phyloP scores from a whole-genome alignment of 1,140 invertebrate genomes.

The Bombus sylvicola region DNA sequence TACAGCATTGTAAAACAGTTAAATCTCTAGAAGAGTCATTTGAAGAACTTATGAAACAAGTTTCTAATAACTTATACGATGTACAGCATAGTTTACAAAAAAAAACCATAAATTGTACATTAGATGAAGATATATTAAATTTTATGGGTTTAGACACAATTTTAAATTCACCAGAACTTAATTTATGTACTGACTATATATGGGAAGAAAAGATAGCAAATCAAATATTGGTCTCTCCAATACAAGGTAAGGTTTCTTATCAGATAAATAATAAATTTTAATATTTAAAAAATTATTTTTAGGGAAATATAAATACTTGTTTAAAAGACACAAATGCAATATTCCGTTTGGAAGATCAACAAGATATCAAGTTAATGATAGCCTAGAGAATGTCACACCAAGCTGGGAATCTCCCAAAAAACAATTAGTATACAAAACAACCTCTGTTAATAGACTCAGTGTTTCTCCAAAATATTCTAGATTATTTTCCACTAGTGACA shows the following conservation, averaged over 20 bases:
- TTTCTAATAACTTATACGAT: not conserved
- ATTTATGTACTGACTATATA: conserved; percentile 19
- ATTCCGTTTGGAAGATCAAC: no score
- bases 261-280: not conserved
- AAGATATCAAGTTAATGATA: not conserved
- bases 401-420: conserved; percentile 30
- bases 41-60: not conserved
- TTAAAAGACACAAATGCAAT: conserved; percentile 64
- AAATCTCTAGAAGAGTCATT: conserved; percentile 18
- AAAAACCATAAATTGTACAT: not conserved
- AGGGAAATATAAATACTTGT: conserved; percentile 71
- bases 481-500: conserved; percentile 4
- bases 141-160: conserved; percentile 37
- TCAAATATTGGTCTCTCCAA: conserved; percentile 3
- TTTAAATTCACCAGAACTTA: conserved; percentile 43
- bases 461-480: conserved; percentile 29
- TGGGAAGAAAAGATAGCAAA: conserved; percentile 1
- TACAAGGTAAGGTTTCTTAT: conserved; percentile 29
- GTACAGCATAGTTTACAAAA: not conserved
- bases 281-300: conserved; percentile 19
- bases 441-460: not conserved
- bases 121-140: conserved; percentile 31
- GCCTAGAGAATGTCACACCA: not conserved
- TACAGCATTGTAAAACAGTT: conserved; percentile 6
- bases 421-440: not conserved